Evolutionary conservation across 2,113 vertebrate genomes (phyloP).

Genomic region (Atlantisia rogersi): DNA sequence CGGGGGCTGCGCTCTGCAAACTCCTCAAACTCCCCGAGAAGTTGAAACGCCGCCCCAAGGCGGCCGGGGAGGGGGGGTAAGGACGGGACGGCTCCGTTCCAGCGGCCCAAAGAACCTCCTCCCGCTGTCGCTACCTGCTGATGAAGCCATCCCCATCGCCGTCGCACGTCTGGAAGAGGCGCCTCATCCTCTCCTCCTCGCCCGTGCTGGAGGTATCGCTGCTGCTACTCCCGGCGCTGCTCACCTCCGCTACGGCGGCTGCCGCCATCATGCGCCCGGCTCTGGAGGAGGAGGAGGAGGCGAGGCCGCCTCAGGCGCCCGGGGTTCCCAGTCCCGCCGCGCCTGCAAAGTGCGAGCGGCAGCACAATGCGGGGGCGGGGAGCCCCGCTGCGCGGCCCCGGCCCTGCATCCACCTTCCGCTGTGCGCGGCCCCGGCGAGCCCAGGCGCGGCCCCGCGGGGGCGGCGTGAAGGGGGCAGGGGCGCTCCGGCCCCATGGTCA

Average conservation of each 20-base stretch:
- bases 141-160: conserved; percentile 83
- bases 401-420: neutral
- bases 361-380: neutral
- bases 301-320: neutral
- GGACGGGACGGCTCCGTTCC: neutral
- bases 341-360: neutral
- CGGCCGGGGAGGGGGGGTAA: neutral
- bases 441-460: neutral
- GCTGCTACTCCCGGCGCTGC: conserved; percentile 71
- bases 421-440: neutral
- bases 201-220: conserved; percentile 82
- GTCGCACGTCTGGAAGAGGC: conserved; percentile 84
- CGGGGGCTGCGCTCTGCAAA: neutral
- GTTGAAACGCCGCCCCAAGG: neutral
- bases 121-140: conserved; percentile 75
- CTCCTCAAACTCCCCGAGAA: neutral
- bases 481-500: neutral
- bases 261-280: conserved; percentile 76
- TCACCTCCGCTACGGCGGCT: conserved; percentile 41
- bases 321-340: neutral
- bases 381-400: neutral
- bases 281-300: neutral
- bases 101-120: neutral
- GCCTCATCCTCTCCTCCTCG: conserved; percentile 82
- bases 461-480: neutral